Evolutionary conservation across 2,113 vertebrate species (phyloP).

Genomic region (Nesogale talazaci): DNA sequence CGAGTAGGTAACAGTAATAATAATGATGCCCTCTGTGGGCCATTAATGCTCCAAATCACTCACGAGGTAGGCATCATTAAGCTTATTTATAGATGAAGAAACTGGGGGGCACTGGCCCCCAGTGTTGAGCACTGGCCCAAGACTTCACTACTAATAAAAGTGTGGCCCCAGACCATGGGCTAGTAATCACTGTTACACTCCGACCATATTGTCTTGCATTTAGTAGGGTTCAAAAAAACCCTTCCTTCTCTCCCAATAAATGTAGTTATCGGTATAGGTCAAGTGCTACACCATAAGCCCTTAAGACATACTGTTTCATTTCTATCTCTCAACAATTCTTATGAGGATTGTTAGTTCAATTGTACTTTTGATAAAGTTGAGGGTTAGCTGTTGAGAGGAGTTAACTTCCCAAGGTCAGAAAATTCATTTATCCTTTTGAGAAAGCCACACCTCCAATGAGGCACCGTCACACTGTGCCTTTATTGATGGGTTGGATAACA

Average conservation of each 20-base stretch:
- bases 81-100: not conserved
- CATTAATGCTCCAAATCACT: not conserved
- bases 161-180: not conserved
- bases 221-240: not conserved
- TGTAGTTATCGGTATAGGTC: not conserved
- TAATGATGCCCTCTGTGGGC: not conserved
- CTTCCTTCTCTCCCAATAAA: not conserved
- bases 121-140: not conserved
- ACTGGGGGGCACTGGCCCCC: not conserved
- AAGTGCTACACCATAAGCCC: not conserved
- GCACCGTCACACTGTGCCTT: too few relatives aligned
- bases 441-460: too few relatives aligned
- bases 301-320: not conserved
- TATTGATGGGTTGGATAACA: too few relatives aligned
- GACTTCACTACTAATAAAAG: not conserved
- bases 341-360: not conserved
- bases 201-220: not conserved
- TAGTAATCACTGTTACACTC: not conserved
- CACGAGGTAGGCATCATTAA: not conserved
- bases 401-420: not conserved
- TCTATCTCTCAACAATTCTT: constrained; percentile 26
- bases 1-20: too few relatives aligned
- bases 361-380: not conserved
- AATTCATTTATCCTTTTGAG: not conserved
- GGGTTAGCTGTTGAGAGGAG: not conserved